Evolutionary conservation across 1,140 invertebrate species (phyloP).

Genomic region (Euborellia annulipes): DNA sequence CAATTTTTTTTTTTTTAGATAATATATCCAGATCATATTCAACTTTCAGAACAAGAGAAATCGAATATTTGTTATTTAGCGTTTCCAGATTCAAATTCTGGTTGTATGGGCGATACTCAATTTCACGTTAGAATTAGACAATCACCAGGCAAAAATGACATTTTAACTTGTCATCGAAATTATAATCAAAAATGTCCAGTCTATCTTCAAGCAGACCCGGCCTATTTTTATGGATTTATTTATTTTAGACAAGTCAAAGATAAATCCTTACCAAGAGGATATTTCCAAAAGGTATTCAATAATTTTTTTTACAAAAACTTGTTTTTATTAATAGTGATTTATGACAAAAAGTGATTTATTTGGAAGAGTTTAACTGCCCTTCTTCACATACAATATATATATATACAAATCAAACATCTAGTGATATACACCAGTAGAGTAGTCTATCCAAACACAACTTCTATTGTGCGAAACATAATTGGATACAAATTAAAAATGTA

Average conservation of each 20-base stretch:
- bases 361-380: no score
- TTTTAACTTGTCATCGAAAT: slow-evolving; percentile 18
- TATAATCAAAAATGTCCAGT: slow-evolving; percentile 61
- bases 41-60: slow-evolving; percentile 82
- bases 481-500: no score
- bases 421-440: no score
- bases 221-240: slow-evolving; percentile 90
- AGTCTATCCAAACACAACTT: no score
- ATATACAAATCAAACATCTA: no score
- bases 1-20: slow-evolving; percentile 53
- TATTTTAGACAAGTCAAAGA: slow-evolving; percentile 98
- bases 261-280: slow-evolving; percentile 78
- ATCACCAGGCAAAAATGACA: slow-evolving; percentile 25
- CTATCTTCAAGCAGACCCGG: slow-evolving; percentile 54
- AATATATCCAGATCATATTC: slow-evolving; percentile 69
- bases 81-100: slow-evolving; percentile 97
- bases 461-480: no score
- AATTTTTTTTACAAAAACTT: slow-evolving; percentile 2
- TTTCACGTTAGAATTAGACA: slow-evolving; percentile 80
- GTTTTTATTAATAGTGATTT: no score
- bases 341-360: no score
- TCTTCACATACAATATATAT: no score
- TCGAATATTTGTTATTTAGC: slow-evolving; percentile 96
- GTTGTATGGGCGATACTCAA: slow-evolving; percentile 95
- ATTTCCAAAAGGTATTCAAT: slow-evolving; percentile 82